Evolutionary conservation across 2,797 vertebrate genomes (phyloP).

Genomic region (Coracias cyanogaster): DNA sequence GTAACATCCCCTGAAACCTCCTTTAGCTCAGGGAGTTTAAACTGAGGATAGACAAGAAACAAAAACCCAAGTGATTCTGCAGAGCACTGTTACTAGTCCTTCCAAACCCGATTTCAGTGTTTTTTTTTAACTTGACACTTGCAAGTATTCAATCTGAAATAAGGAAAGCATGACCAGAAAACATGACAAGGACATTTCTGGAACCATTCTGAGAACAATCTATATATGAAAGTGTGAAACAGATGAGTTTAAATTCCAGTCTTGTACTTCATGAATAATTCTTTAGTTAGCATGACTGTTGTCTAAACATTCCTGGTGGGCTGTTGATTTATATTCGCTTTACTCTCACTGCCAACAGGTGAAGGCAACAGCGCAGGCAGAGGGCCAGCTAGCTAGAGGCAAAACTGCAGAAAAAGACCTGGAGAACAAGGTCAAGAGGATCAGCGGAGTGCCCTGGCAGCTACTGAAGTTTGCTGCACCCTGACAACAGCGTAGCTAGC

Average conservation of each 20-base stretch:
- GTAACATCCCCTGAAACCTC: constrained; percentile 7
- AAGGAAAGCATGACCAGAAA: neutral
- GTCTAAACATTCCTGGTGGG: neutral
- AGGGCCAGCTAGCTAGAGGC: neutral
- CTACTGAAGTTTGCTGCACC: neutral
- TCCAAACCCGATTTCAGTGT: neutral
- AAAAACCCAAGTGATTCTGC: neutral
- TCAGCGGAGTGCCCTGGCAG: neutral
- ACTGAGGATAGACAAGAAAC: constrained; percentile 4
- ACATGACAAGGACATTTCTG: neutral
- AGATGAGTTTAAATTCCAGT: neutral
- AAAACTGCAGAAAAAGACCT: neutral
- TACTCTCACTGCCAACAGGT: neutral
- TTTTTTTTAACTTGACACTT: neutral
- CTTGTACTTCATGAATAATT: neutral
- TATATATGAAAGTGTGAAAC: neutral
- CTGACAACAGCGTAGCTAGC: neutral
- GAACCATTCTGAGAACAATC: neutral
- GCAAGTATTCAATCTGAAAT: neutral
- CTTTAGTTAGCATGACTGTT: neutral
- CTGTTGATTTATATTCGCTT: neutral
- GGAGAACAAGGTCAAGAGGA: neutral
- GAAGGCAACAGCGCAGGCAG: neutral
- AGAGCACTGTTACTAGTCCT: neutral
- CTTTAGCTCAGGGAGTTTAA: neutral